Evolutionary conservation across 2,797 vertebrate species (phyloP).

Genomic region (Otus scops): DNA sequence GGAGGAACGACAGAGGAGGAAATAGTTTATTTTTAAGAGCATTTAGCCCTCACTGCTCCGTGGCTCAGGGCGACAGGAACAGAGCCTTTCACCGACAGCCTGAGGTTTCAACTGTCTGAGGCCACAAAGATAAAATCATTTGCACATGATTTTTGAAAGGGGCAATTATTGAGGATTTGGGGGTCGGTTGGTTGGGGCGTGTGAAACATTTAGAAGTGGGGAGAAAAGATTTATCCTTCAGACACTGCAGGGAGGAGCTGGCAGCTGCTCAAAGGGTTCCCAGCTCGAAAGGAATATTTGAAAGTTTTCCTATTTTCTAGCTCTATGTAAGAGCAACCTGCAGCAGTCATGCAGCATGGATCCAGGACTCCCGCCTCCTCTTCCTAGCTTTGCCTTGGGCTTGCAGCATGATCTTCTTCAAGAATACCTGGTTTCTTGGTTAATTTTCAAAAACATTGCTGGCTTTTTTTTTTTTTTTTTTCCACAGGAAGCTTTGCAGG

Average conservation of each 20-base stretch:
- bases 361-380: neutral
- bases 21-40: neutral
- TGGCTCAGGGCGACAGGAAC: neutral
- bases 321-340: neutral
- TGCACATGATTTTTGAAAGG: neutral
- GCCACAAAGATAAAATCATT: neutral
- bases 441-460: neutral
- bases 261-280: neutral
- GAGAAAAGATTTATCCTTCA: neutral
- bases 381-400: neutral
- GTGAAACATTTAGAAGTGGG: neutral
- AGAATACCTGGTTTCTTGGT: neutral
- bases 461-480: too few species aligned
- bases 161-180: neutral
- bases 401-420: neutral
- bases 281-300: neutral
- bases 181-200: neutral
- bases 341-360: neutral
- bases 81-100: neutral
- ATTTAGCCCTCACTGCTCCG: neutral
- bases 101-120: neutral
- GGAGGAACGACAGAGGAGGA: neutral
- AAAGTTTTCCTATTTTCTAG: conserved; percentile 21
- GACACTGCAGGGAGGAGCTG: neutral
- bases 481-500: neutral